Evolutionary conservation across 2,113 vertebrate species (phyloP).

Genomic region (Takifugu bimaculatus): DNA sequence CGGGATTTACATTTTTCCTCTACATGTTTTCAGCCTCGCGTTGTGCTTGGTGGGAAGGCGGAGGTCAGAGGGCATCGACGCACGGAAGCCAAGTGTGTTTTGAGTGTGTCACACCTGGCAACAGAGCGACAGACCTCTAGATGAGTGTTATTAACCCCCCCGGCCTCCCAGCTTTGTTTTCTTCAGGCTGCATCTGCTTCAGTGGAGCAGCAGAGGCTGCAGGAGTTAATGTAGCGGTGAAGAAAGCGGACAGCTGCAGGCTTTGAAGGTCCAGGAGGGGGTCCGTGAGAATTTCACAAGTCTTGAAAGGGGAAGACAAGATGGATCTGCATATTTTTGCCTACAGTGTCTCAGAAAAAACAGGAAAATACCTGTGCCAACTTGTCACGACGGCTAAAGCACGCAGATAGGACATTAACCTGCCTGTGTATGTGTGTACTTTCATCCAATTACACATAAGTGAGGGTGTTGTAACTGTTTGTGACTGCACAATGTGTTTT

Average conservation of each 20-base stretch:
- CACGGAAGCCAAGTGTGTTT: constrained; percentile 51
- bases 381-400: constrained; percentile 33
- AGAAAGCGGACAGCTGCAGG: constrained; percentile 47
- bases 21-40: constrained; percentile 1
- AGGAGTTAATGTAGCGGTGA: constrained; percentile 53
- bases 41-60: constrained; percentile 25
- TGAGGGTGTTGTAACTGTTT: constrained; percentile 6
- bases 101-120: constrained; percentile 60
- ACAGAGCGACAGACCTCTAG: constrained; percentile 30
- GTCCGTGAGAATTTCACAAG: constrained; percentile 15
- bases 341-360: constrained; percentile 7
- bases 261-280: constrained; percentile 16
- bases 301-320: constrained; percentile 19
- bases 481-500: constrained; percentile 2
- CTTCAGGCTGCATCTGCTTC: constrained; percentile 49
- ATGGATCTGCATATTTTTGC: constrained; percentile 34
- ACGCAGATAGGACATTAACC: constrained; percentile 56
- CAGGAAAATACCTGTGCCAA: constrained; percentile 33
- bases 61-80: constrained; percentile 44
- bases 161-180: constrained; percentile 56
- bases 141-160: constrained; percentile 60
- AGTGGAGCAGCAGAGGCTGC: constrained; percentile 41
- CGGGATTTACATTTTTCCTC: constrained; percentile 8
- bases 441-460: constrained; percentile 15
- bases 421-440: constrained; percentile 55